Evolutionary conservation across 1,140 invertebrate genomes (phyloP).

Genomic region (Calephelis nemesis): DNA sequence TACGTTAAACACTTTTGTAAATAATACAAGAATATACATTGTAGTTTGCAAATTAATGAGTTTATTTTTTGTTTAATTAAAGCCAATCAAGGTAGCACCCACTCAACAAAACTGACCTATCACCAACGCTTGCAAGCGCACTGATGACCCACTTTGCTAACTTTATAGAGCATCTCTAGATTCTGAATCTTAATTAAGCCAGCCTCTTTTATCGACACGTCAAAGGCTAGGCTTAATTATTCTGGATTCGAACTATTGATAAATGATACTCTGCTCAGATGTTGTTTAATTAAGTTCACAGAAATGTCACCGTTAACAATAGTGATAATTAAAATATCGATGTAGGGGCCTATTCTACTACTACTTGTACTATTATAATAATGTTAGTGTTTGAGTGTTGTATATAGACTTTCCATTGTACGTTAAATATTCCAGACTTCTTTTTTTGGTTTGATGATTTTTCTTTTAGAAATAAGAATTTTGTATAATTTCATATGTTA

Average conservation of each 20-base stretch:
- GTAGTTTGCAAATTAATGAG: no score
- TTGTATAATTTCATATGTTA: no score
- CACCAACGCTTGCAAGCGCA: constrained; percentile 24
- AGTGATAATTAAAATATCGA: not conserved
- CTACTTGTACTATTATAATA: no score
- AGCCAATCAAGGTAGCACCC: not conserved
- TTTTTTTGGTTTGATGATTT: no score
- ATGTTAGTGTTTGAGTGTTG: no score
- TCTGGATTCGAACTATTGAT: constrained; percentile 34
- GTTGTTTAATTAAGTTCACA: constrained; percentile 45
- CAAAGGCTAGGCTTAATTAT: constrained; percentile 47
- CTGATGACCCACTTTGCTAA: constrained; percentile 67
- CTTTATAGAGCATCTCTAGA: constrained; percentile 61
- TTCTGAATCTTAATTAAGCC: constrained; percentile 63
- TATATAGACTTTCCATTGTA: no score
- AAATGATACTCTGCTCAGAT: constrained; percentile 41
- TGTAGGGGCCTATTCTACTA: constrained; percentile 5
- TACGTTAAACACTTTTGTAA: no score
- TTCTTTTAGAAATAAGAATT: no score
- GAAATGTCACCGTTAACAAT: constrained; percentile 38
- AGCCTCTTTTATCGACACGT: constrained; percentile 50
- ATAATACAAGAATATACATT: no score
- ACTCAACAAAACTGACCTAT: constrained; percentile 19
- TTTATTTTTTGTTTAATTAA: no score
- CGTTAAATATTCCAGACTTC: no score